Evolutionary conservation across 1,140 invertebrate species (phyloP).

Genomic region (Saccostrea echinata): DNA sequence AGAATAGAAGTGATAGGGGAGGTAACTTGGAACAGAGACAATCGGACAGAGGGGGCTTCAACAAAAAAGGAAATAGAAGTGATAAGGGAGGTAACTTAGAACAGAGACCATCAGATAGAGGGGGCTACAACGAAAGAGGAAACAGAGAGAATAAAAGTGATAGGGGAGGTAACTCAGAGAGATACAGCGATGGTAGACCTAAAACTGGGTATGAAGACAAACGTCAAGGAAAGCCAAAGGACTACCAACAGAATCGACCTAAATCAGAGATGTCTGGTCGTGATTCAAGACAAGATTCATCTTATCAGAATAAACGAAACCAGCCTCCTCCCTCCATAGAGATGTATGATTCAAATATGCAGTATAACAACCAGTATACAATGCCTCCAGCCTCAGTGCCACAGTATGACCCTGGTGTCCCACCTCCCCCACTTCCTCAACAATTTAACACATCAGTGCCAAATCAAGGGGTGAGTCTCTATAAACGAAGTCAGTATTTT

Average conservation of each 20-base stretch:
- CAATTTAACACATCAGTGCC: background rate
- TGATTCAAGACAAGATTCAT: background rate
- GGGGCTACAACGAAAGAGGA: background rate
- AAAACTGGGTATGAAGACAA: slow-evolving; percentile 22
- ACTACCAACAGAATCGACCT: slow-evolving; percentile 20
- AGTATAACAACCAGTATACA: slow-evolving; percentile 26
- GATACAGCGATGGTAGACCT: too few species aligned
- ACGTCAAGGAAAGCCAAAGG: background rate
- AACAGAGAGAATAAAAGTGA: slow-evolving; percentile 1
- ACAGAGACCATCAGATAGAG: background rate
- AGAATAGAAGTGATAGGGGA: background rate
- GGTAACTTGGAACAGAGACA: background rate
- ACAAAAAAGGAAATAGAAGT: slow-evolving; percentile 28
- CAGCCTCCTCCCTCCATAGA: background rate
- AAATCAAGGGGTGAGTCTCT: background rate
- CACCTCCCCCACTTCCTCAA: slow-evolving; percentile 17
- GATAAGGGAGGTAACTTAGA: background rate
- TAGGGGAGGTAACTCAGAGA: background rate
- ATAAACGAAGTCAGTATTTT: too few species aligned
- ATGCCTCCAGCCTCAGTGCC: background rate
- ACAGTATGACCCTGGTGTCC: slow-evolving; percentile 6
- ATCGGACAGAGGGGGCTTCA: background rate
- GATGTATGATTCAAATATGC: too few species aligned
- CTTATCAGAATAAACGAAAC: background rate
- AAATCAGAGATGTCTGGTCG: slow-evolving; percentile 1